Base-by-base conservation (phyloP, 2,888 invertebrate species). In the Andrena fulva region DNA sequence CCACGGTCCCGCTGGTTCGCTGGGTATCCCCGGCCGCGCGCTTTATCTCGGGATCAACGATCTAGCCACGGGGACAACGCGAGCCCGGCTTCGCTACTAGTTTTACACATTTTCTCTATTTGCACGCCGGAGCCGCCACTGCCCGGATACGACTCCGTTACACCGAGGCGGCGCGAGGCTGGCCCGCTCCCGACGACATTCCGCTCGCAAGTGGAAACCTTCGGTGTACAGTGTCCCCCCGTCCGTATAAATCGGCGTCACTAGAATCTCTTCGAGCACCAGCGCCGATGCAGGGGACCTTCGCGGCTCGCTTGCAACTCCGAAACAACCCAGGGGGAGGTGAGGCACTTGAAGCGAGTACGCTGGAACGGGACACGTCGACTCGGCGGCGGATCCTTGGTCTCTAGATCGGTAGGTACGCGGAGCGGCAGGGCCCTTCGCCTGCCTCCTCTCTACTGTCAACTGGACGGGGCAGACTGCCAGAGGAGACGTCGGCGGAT, bases 91-190 rank as follows among this genome's bases (percentile, higher is more conserved):
- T 77, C 64, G 24, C 66, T 42, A 12, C 35, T 12, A 33, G 60
- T 33, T 71, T 71, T 20, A 20, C 79, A 54, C 79, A 67, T 67
- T 54, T 66, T 50, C 54, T 35, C 79, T 35, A 24, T 59, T 64
- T 60, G 66, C 63, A n/a, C 27, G 8, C 27, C 27, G 27, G n/a
- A 63, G 12, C 59, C 48, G 27, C 10, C 69, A n/a, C 59, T 60
- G 33, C 10, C 79, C 71, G 79, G 80, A 80, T 79, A 72, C 79
- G 62, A 6, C 54, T 35, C 80, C 79, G 80, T 80, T 80, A 80
- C 54, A 31, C 54, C 31, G 63, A 24, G 50, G 59, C 64, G 50
- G 31, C 67, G 35, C 35, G n/a, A 54, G n/a, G 24, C 27, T 20
- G 5, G 24, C 31, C 56, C 20, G 71, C 56, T 77, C 48, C 42